Conservation (phyloP, 2,797 vertebrate genomes). For the Lemur catta region DNA sequence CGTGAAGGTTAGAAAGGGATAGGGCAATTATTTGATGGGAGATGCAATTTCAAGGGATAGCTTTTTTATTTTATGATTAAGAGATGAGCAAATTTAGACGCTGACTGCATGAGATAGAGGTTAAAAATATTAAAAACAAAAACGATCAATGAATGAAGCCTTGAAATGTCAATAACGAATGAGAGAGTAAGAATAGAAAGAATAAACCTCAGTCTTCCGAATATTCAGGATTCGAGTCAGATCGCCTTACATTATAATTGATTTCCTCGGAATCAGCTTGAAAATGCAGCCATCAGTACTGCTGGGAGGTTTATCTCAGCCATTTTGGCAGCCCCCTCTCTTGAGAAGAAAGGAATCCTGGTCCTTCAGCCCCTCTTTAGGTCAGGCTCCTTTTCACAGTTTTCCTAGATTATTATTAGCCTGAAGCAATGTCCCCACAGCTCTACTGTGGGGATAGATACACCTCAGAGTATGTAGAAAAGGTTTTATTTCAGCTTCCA, state of each 20-base stretch:
- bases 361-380: not conserved
- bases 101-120: not conserved
- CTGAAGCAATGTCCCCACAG: not conserved
- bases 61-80: not conserved
- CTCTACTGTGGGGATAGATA: too few relatives aligned
- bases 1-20: not conserved
- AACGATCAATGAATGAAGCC: not conserved
- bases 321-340: not conserved
- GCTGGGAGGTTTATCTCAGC: not conserved
- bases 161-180: not conserved
- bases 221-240: rapidly evolving
- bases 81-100: not conserved
- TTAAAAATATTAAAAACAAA: not conserved
- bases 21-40: not conserved
- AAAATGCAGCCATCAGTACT: not conserved
- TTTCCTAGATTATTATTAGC: not conserved
- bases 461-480: not conserved
- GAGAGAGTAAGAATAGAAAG: not conserved
- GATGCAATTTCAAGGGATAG: not conserved
- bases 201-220: not conserved
- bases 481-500: not conserved
- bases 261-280: not conserved
- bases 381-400: not conserved
- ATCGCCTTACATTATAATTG: rapidly evolving
- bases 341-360: not conserved